Evolutionary conservation across 1,140 invertebrate species (phyloP), one percentile per base, ranked within the genome.

Genomic region (Globodera ellingtonae): DNA sequence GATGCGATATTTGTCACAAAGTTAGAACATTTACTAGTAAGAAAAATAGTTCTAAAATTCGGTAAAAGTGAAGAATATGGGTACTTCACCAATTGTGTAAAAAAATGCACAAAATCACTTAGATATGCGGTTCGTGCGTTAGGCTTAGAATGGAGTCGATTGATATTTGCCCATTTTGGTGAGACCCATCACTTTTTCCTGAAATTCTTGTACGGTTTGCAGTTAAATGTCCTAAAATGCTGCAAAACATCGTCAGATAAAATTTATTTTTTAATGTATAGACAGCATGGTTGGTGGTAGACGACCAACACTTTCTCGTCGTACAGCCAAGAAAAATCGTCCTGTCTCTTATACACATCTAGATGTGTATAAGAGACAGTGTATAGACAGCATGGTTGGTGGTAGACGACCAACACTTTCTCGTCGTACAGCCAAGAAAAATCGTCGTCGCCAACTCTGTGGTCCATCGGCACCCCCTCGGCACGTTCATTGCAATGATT

Each of bases 401-500:
- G 66, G 66, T 0, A 3, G 66, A 21, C 66, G 18, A 10, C 66
- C 35, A 9, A 67, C 66, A 44, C 7, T 67, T 67, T 3, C 66
- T 7, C 8, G 66, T 44, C 66, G 62, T 5, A 78, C 70, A 47
- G 7, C 21, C 70, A 50, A 62, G 10, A 78, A 78, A 62, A 67
- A 21, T 21, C 52, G 75, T 8, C 50, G 75, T 21, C 79, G 78
- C 18, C 78, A 81, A 78, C 78, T 78, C n/a, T 47, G 72, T 79
- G 78, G 78, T 48, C 79, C 79, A 7, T 78, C 70, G 46, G 80
- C 80, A 9, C 80, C 80, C 1, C 80, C 80, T 13, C 21, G 72
- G 18, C 80, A 81, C 48, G 80, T 81, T 9, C 80, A 81, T 75
- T 81, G 80, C 44, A 79, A 79, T 44, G 80, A 81, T 75, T 81